Conservation (phyloP, 2,888 invertebrate genomes). For the Sturmia bella region DNA sequence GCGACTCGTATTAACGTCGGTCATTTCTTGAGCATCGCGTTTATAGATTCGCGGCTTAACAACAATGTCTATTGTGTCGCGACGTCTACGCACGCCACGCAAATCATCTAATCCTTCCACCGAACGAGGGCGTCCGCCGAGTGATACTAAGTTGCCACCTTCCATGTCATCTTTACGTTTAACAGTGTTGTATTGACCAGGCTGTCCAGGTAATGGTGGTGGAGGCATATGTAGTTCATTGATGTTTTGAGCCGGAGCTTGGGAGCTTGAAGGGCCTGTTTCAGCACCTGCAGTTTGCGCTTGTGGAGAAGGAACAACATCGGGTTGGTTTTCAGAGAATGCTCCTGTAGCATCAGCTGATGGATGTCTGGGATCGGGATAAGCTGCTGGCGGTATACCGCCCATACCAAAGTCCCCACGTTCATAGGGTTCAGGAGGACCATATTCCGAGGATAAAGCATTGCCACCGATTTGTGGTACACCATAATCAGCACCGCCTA, state of each 20-base stretch:
- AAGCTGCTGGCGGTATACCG: constrained; percentile 90
- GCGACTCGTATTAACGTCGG: constrained; percentile 94
- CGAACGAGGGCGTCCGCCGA: constrained; percentile 92
- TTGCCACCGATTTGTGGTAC: constrained; percentile 84
- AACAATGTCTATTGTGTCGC: constrained; percentile 84
- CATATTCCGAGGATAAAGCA: constrained; percentile 85
- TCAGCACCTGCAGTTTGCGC: constrained; percentile 88
- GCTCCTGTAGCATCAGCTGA: constrained; percentile 91
- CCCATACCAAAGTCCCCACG: constrained; percentile 88
- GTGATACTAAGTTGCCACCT: constrained; percentile 87
- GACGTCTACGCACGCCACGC: constrained; percentile 87
- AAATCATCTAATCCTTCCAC: constrained; percentile 92
- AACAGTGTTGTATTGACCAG: constrained; percentile 90
- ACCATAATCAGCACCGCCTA: constrained; percentile 86
- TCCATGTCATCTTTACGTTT: constrained; percentile 88
- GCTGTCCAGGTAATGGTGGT: constrained; percentile 91
- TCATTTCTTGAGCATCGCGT: constrained; percentile 94
- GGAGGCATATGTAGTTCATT: constrained; percentile 90
- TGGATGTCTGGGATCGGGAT: constrained; percentile 93
- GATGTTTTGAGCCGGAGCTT: constrained; percentile 83
- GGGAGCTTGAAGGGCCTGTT: constrained; percentile 83
- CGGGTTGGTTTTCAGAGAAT: constrained; percentile 91
- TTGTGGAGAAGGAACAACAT: constrained; percentile 91
- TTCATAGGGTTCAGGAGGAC: constrained; percentile 83
- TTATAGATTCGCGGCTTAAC: constrained; percentile 90